phyloP scores from a whole-genome alignment of 2,113 vertebrate species.

The Apistogramma diplotaenia region DNA sequence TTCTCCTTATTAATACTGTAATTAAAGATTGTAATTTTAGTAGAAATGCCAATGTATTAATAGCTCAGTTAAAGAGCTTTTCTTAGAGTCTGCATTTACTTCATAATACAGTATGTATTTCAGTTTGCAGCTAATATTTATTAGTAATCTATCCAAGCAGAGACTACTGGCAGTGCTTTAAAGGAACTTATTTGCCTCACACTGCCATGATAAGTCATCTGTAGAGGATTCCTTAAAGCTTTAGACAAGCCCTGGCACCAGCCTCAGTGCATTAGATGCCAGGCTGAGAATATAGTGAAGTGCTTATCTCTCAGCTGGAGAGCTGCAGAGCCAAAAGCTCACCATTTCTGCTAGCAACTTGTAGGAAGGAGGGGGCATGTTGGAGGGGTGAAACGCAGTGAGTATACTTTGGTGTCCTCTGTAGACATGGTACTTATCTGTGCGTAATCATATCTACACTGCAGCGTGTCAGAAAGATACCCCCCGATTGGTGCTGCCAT shows the following conservation, averaged over 20 bases:
- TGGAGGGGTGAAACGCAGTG: constrained; percentile 5
- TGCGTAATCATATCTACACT: constrained; percentile 64
- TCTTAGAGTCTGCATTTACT: neutral
- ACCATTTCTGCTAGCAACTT: constrained; percentile 30
- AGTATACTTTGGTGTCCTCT: constrained; percentile 51
- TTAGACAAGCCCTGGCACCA: constrained; percentile 48
- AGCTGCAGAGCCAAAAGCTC: constrained; percentile 43
- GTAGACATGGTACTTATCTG: constrained; percentile 58
- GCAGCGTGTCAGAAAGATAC: constrained; percentile 49
- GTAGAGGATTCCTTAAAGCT: constrained; percentile 48
- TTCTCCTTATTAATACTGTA: neutral
- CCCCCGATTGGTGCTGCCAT: constrained; percentile 34
- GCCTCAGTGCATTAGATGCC: constrained; percentile 42
- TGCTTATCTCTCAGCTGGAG: constrained; percentile 66
- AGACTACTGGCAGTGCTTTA: constrained; percentile 14
- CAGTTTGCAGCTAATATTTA: neutral
- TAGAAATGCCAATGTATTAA: neutral
- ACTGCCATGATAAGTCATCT: constrained; percentile 42
- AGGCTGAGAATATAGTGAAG: constrained; percentile 59
- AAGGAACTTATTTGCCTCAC: constrained; percentile 45
- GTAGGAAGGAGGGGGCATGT: neutral
- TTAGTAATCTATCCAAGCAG: constrained; percentile 1
- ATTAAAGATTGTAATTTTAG: neutral
- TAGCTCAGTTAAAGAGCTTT: neutral
- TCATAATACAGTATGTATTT: neutral